A percentile compares a stretch with the other conserved stretches of the same genome.
Evolutionary conservation across 2,797 vertebrate genomes (phyloP).

Genomic region (Alfaro cultratus): DNA sequence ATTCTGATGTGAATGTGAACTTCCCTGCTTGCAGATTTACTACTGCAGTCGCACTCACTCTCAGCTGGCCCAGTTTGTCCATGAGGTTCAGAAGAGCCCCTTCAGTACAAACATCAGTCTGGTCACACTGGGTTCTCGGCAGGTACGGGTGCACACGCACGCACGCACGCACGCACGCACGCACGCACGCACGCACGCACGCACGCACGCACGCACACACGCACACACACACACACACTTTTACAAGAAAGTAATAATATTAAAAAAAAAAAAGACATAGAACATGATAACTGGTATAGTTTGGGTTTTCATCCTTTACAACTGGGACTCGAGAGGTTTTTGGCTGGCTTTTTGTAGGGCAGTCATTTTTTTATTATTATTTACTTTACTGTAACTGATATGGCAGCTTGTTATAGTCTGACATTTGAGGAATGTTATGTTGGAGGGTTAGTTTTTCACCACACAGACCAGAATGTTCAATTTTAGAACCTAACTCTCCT

Average conservation of each 20-base stretch:
- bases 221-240: not conserved
- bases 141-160: slow-evolving; percentile 77
- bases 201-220: not conserved
- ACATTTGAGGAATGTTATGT: not conserved
- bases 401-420: not conserved
- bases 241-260: not conserved
- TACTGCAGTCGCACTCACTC: slow-evolving; percentile 99
- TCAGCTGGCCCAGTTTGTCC: slow-evolving; percentile 96
- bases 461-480: not conserved
- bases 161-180: not conserved
- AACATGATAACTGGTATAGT: not conserved
- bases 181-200: not conserved
- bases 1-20: slow-evolving; percentile 3
- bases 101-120: slow-evolving; percentile 86
- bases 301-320: not conserved
- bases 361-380: not conserved
- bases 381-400: not conserved
- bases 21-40: slow-evolving; percentile 85
- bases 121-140: slow-evolving; percentile 91
- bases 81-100: slow-evolving; percentile 93
- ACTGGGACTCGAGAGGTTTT: not conserved
- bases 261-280: not conserved
- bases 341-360: not conserved
- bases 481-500: not conserved
- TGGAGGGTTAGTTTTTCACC: not conserved